phyloP scores from a whole-genome alignment of 1,140 invertebrate genomes.

The Steinernema feltiae region DNA sequence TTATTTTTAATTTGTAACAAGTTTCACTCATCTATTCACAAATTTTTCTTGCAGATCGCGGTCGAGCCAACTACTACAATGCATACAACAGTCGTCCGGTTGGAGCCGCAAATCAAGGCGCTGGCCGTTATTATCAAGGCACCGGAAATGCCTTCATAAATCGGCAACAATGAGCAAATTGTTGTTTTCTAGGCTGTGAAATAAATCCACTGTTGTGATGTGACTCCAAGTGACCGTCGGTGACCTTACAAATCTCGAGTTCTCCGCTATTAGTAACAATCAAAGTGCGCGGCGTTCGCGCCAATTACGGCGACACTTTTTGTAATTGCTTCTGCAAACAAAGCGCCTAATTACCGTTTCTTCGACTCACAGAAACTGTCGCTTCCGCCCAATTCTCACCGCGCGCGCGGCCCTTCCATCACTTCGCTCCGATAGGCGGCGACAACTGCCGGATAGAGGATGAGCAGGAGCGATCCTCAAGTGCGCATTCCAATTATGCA shows the following conservation, averaged over 20 bases:
- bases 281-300: neutral
- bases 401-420: neutral
- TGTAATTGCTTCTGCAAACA: slow-evolving; percentile 11
- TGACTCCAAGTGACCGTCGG: neutral
- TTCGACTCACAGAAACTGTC: neutral
- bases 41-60: neutral
- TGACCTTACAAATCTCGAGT: neutral
- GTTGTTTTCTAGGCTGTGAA: too few relatives aligned
- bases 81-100: neutral
- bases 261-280: neutral
- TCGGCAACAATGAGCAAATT: too few relatives aligned
- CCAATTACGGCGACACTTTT: slow-evolving; percentile 2
- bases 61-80: neutral
- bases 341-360: slow-evolving; percentile 11
- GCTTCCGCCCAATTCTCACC: neutral
- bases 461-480: slow-evolving; percentile 13
- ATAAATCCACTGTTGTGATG: too few relatives aligned
- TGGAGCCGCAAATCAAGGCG: neutral
- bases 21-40: too few relatives aligned
- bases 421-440: neutral
- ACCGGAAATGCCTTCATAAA: neutral
- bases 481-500: slow-evolving; percentile 15
- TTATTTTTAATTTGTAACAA: too few relatives aligned
- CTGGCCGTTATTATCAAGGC: neutral
- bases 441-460: neutral